These are phyloP conservation scores for Lycocorax pyrrhopterus DNA, from an alignment of 2,113 vertebrate species.

Conservation along the genomic window DNA sequence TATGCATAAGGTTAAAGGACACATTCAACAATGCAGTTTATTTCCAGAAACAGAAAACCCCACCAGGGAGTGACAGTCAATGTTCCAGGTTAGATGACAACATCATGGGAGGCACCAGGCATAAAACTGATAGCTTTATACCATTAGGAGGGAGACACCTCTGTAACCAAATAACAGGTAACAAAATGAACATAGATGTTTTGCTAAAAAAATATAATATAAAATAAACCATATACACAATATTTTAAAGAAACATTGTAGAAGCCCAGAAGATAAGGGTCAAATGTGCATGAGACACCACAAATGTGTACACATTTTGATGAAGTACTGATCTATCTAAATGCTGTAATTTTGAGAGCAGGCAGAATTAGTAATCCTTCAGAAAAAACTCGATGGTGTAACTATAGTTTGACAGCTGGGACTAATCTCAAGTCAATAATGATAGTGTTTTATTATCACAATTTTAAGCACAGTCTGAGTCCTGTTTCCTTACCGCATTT, in stretches of 20 bases:
- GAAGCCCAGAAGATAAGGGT: background rate
- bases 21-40: background rate
- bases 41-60: background rate
- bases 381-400: background rate
- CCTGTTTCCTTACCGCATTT: background rate
- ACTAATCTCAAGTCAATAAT: background rate
- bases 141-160: background rate
- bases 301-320: background rate
- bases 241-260: background rate
- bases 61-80: background rate
- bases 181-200: background rate
- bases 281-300: background rate
- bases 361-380: background rate
- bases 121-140: background rate
- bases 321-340: background rate
- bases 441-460: background rate
- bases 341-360: background rate
- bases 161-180: background rate
- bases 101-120: background rate
- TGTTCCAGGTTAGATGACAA: background rate
- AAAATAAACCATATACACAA: background rate
- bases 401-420: background rate
- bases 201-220: background rate
- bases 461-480: background rate
- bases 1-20: background rate